Evolutionary conservation across 2,888 invertebrate species (phyloP).

Genomic region (Prosapia bicincta): DNA sequence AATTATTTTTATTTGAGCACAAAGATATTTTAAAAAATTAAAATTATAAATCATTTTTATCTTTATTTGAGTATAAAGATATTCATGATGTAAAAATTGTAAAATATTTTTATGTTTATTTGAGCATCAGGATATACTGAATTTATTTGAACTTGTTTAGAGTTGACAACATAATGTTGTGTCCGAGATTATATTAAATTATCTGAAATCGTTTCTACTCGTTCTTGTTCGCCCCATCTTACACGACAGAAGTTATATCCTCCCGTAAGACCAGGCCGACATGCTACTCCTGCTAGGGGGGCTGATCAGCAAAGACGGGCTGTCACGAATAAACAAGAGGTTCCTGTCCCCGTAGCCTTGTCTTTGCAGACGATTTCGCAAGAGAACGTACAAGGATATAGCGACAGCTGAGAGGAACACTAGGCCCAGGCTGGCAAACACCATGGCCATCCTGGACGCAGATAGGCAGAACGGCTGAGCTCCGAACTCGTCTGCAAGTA

Average conservation of each 20-base stretch:
- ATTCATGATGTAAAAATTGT: no score
- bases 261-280: conserved; percentile 19
- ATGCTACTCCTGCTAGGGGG: conserved; percentile 16
- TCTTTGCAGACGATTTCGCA: conserved; percentile 30
- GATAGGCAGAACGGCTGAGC: conserved; percentile 68
- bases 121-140: no score
- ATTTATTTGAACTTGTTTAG: no score
- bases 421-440: conserved; percentile 67
- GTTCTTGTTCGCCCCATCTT: no score
- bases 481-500: conserved; percentile 42
- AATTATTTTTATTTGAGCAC: no score
- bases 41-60: no score
- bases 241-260: conserved; percentile 5
- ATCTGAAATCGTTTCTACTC: no score
- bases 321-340: conserved; percentile 15
- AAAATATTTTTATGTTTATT: no score
- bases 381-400: conserved; percentile 62
- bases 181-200: no score
- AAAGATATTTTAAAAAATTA: no score
- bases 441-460: conserved; percentile 70
- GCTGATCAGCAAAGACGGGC: conserved; percentile 13
- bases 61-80: no score
- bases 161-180: no score
- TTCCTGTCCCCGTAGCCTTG: not conserved
- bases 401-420: conserved; percentile 69